phyloP scores from a whole-genome alignment of 2,797 vertebrate genomes.

The Eulemur coronatus region DNA sequence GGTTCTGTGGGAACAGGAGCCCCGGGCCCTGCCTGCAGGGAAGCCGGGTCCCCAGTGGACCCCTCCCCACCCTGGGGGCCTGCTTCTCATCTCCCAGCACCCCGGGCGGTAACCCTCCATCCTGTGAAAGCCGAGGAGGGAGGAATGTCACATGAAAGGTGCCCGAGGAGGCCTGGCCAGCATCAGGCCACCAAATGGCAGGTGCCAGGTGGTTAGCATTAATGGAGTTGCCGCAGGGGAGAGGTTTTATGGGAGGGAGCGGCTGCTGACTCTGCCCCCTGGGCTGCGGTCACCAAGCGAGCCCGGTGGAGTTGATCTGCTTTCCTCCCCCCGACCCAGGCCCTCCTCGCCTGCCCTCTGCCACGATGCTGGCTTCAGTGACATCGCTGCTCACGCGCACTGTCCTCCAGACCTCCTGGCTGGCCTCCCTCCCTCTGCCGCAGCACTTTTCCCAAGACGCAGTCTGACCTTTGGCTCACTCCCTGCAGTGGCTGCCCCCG shows the following conservation, averaged over 20 bases:
- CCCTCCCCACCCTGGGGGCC: conserved; percentile 28
- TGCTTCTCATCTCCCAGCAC: conserved; percentile 66
- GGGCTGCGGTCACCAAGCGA: fast-evolving
- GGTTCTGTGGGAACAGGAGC: not conserved
- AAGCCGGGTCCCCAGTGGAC: not conserved
- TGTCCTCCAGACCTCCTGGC: not conserved
- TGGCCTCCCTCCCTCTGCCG: not conserved
- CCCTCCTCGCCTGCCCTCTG: not conserved
- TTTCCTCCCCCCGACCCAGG: not conserved
- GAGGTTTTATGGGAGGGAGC: not conserved
- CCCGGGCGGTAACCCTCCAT: not conserved
- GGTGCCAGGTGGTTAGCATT: conserved; percentile 72
- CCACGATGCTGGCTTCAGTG: fast-evolving
- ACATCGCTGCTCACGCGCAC: fast-evolving
- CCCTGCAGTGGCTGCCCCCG: fast-evolving
- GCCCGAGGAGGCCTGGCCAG: conserved; percentile 64
- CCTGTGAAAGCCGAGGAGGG: conserved; percentile 44
- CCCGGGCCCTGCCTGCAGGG: not conserved
- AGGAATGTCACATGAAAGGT: conserved; percentile 68
- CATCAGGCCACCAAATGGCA: conserved; percentile 62
- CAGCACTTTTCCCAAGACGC: not conserved
- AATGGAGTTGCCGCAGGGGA: not conserved
- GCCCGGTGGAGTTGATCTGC: not conserved
- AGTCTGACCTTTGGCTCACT: fast-evolving
- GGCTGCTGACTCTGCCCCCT: not conserved